Evolutionary conservation across 2,113 vertebrate species (phyloP).

Genomic region (Ia io): DNA sequence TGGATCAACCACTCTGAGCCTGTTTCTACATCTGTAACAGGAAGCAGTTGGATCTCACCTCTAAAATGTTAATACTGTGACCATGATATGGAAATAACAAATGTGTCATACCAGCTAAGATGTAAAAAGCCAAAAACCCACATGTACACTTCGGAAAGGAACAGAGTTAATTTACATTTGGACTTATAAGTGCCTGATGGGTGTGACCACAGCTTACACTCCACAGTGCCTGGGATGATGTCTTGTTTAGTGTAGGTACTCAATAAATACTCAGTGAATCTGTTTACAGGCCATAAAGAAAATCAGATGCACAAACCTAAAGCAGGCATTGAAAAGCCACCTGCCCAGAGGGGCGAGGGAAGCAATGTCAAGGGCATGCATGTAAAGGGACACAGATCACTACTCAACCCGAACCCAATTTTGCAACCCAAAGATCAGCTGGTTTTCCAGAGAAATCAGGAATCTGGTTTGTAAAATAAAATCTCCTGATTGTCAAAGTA

Average conservation of each 20-base stretch:
- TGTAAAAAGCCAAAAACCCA: neutral
- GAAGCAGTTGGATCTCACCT: neutral
- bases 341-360: neutral
- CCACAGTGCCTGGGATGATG: neutral
- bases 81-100: neutral
- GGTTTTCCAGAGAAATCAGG: neutral
- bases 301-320: neutral
- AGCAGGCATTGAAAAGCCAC: neutral
- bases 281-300: neutral
- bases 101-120: neutral
- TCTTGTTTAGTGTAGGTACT: neutral
- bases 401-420: neutral
- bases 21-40: neutral
- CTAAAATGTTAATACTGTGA: neutral
- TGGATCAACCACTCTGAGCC: neutral
- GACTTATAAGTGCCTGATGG: fast-evolving
- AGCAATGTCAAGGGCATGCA: neutral
- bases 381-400: neutral
- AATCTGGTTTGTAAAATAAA: neutral
- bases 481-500: neutral
- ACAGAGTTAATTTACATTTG: neutral
- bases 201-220: neutral
- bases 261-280: neutral
- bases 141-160: neutral
- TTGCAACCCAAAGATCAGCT: neutral